Evolutionary conservation across 1,140 invertebrate genomes (phyloP), one percentile per base, ranked within the genome.

Genomic region (Arion vulgaris): DNA sequence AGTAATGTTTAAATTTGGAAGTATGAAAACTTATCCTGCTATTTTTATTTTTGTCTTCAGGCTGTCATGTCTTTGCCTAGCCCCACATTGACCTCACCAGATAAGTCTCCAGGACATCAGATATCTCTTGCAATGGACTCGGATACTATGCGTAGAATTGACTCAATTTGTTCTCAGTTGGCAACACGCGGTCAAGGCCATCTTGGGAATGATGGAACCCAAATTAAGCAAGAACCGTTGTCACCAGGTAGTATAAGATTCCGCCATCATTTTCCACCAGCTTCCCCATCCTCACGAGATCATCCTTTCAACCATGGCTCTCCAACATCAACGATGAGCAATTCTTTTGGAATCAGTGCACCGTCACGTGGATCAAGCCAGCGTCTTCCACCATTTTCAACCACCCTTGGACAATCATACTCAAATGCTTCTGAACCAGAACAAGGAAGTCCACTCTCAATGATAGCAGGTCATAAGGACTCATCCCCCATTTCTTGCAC

Each of bases 171-270:
- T 66, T 82, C 85, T 11, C 85, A 86, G 81, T 74, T 89, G 62
- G 88, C 86, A n/a, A 62, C 72, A 39, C 69, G 83, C 36, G 75
- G 80, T 23, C 77, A 78, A 45, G 69, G 51, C 15, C 36, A 49
- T 39, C 49, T 39, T 1, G 73, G 45, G 9, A 28, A 45, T 62
- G 69, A 80, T 39, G 80, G 73, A 38, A n/a, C 28, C 5, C 66
- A 72, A 26, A 73, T 88, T 32, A 88, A 88, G 74, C 83, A 85
- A n/a, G 87, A 88, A 75, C 85, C 84, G n/a, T 80, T 83, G 41
- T 88, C 87, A 0, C 87, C 87, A 15, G 83, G 83, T 23, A 69
- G 83, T 26, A 68, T 82, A 9, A 45, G 32, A 13, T 85, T 80
- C 34, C 81, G 75, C 39, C 74, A 45, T 17, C 36, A 74, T 41